Base-by-base conservation (phyloP, 2,888 invertebrate species). In the Sinhomidia bicolor region DNA sequence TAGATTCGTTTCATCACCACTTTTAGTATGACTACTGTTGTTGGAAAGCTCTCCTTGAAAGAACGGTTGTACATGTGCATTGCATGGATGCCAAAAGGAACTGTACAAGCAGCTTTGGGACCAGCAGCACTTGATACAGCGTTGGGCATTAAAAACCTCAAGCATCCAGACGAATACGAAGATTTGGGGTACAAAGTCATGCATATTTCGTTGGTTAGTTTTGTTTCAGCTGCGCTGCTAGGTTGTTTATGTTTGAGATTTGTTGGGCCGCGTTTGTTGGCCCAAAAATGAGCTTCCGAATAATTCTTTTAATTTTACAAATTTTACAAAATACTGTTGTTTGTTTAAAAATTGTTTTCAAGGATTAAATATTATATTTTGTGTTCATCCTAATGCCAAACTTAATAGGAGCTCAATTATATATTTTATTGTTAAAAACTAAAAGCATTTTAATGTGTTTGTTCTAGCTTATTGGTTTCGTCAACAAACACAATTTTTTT, bases 61-160 rank as follows among this genome's bases (percentile, higher is more conserved):
- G 90, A 91, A 85, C 74, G 90, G 71, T 7, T 91, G 6, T 92
- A 90, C 65, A 76, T 92, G 12, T 89, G 85, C 10, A 47, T 91
- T 10, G 78, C 90, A 14, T 92, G 92, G 92, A 74, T 90, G 20
- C 91, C 91, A 7, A 92, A 92, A 85, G 92, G 91, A 29, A 92
- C 91, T 3, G 91, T 92, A 17, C 92, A 92, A 80, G 92, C 91
- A 10, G 92, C 92, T 0, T 47, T 92, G 3, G 92, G 90, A 0
- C 90, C 91, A 1, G 79, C 51, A n/a, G 90, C 91, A 1, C 78
- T 91, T 9, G 92, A 92, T 17, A 91, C 90, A 1, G 82, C 83
- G 4, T 32, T 60, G 7, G 36, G 57, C 3, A 4, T 51, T 10
- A n/a, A 26, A 3, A 68, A 88, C 10, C 44, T 88, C 0, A 20